Evolutionary conservation across 92 coral and sea anemone species (phyloP), one percentile per base, ranked within the genome.

Genomic region (Isaurus tuberculatus): DNA sequence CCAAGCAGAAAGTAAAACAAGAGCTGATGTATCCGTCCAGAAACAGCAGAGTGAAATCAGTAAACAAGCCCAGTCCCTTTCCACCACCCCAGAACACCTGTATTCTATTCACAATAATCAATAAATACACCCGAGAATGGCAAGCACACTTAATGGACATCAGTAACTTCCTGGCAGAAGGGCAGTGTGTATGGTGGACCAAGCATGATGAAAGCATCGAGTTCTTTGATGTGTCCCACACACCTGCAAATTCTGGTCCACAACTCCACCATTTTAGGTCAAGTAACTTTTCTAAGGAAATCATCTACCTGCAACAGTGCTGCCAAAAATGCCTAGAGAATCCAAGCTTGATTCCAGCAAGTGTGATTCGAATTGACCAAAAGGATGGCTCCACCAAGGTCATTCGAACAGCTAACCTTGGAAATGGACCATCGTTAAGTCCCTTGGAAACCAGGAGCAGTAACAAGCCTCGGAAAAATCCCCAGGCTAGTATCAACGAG

Each of bases 161-260:
- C 37, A 70, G 91, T 28, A 89, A 92, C 83, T 92, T 29, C 64
- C 55, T 92, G 26, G 42, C 68, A 48, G 84, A 87, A 57, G 92
- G 92, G 31, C 72, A 85, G 37, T 80, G 92, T 0, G 82, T 87
- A 0, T 90, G 94, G 90, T 87, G 96, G 94, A 86, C 31, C 8
- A 91, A 90, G 20, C 88, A 85, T 51, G 90, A 72, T 29, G 85
- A 81, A 34, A 19, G 36, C 65, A 84, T 87, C 68, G 88, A 90
- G 70, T 92, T 90, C 80, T 84, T 90, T 73, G 93, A 92, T 63
- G 89, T 75, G n/a, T 75, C 68, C 67, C n/a, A 75, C 34, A 33
- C 17, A 20, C 69, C 67, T 23, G 34, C 72, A 8, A 44, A 70
- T 68, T 30, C 84, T 65, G 84, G 88, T 15, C 88, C 84, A 68